Percentiles rank a stretch among this genome's conserved stretches.
Evolutionary conservation across 2,888 invertebrate genomes (phyloP).

Genomic region (Caenorhabditis auriculariae): DNA sequence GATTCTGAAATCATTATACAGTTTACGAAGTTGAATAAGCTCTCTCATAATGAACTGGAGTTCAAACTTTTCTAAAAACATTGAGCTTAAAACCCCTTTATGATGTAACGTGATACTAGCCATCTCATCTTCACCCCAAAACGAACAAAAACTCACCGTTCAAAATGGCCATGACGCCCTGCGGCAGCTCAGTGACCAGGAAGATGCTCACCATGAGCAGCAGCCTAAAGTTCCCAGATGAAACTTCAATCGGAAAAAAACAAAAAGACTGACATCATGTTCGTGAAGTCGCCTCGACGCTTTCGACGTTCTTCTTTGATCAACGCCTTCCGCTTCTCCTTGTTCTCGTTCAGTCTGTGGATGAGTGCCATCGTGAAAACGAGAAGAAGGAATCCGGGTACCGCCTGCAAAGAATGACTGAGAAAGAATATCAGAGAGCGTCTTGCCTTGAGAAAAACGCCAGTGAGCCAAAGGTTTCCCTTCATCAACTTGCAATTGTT

Average conservation of each 20-base stretch:
- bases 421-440: too few relatives aligned
- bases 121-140: neutral
- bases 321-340: constrained; percentile 36
- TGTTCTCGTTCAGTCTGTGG: constrained; percentile 29
- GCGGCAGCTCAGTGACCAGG: constrained; percentile 76
- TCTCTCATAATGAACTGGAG: neutral
- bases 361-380: constrained; percentile 41
- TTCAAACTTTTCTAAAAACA: neutral
- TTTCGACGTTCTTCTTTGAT: constrained; percentile 39
- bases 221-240: constrained; percentile 69
- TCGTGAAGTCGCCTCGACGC: constrained; percentile 36
- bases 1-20: neutral
- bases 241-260: neutral
- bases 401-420: constrained; percentile 22
- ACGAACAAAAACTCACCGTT: constrained; percentile 26
- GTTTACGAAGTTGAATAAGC: neutral
- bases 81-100: too few relatives aligned
- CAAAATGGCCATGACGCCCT: constrained; percentile 51
- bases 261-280: constrained; percentile 29
- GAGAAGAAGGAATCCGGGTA: constrained; percentile 42
- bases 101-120: too few relatives aligned
- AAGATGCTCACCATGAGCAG: constrained; percentile 79
- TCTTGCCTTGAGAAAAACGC: constrained; percentile 39
- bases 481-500: constrained; percentile 45
- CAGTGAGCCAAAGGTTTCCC: constrained; percentile 51